A percentile compares a stretch with the other conserved stretches of the same genome.
These are phyloP conservation scores for Nezara viridula DNA, from an alignment of 2,888 invertebrate genomes.

Conservation along the genomic window DNA sequence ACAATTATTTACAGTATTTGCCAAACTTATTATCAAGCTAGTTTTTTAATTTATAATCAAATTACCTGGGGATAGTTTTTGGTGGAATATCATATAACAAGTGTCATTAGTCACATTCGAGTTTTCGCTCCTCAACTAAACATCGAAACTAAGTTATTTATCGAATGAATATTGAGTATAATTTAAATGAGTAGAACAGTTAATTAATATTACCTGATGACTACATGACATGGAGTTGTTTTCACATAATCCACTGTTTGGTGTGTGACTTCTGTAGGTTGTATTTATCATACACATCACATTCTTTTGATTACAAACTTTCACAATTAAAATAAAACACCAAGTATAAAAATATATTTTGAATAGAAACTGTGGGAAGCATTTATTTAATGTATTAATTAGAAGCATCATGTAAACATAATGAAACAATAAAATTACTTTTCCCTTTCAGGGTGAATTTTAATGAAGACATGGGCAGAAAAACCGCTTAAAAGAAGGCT, in stretches of 20 bases:
- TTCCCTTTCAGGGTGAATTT: conserved; percentile 43
- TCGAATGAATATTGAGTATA: background rate
- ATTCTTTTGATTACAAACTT: conserved; percentile 19
- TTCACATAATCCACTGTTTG: conserved; percentile 58
- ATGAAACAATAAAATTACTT: conserved; percentile 51
- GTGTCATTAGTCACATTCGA: background rate
- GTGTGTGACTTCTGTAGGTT: background rate
- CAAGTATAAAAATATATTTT: conserved; percentile 58
- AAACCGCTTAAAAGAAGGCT: background rate
- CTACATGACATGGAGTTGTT: conserved; percentile 60
- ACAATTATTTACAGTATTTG: background rate
- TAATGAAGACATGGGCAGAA: conserved; percentile 52
- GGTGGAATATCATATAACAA: conserved; percentile 50
- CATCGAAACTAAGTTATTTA: background rate
- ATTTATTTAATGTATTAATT: conserved; percentile 58
- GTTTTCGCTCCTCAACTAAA: conserved; percentile 28
- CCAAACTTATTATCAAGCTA: background rate
- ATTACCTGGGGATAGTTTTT: conserved; percentile 52
- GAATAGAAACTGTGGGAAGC: conserved; percentile 53
- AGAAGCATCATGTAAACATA: conserved; percentile 62
- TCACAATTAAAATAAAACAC: conserved; percentile 50
- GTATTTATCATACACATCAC: conserved; percentile 24
- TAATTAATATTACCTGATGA: conserved; percentile 56
- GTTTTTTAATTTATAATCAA: background rate
- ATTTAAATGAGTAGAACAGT: background rate